phyloP scores from a whole-genome alignment of 92 coral and sea anemone genomes.

The Muricea muricata region DNA sequence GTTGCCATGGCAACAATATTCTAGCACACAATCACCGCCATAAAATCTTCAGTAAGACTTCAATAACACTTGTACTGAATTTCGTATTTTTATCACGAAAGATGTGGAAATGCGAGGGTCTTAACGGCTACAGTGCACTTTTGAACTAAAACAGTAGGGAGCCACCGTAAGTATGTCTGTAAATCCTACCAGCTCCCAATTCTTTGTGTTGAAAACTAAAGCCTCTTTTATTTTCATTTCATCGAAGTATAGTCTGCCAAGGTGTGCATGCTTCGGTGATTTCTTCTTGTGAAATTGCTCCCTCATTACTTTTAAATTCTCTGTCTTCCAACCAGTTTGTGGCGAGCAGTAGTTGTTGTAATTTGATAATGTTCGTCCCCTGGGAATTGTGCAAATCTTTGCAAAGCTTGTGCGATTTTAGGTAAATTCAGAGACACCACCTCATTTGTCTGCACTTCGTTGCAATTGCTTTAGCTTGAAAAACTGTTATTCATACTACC shows the following conservation, averaged over 20 bases:
- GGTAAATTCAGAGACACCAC: too few relatives aligned
- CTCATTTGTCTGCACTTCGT: constrained; percentile 40
- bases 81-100: too few relatives aligned
- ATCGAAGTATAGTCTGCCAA: constrained; percentile 22
- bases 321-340: not conserved
- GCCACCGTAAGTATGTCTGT: constrained; percentile 10
- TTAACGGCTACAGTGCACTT: too few relatives aligned
- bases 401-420: too few relatives aligned
- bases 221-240: constrained; percentile 38
- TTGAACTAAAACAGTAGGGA: too few relatives aligned
- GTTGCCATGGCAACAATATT: too few relatives aligned
- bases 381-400: too few relatives aligned
- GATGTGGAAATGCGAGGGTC: too few relatives aligned
- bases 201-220: constrained; percentile 14
- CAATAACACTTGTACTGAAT: too few relatives aligned
- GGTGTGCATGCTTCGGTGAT: constrained; percentile 29
- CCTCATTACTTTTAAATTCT: constrained; percentile 26
- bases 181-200: constrained; percentile 22
- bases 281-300: constrained; percentile 8
- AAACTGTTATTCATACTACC: constrained; percentile 23
- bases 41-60: too few relatives aligned
- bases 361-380: constrained; percentile 42
- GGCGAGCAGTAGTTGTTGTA: constrained; percentile 48
- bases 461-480: constrained; percentile 26
- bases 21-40: too few relatives aligned